A percentile compares a stretch with the other conserved stretches of the same genome.
Evolutionary conservation across 1,140 invertebrate species (phyloP).

Genomic region (Colletes gigas): DNA sequence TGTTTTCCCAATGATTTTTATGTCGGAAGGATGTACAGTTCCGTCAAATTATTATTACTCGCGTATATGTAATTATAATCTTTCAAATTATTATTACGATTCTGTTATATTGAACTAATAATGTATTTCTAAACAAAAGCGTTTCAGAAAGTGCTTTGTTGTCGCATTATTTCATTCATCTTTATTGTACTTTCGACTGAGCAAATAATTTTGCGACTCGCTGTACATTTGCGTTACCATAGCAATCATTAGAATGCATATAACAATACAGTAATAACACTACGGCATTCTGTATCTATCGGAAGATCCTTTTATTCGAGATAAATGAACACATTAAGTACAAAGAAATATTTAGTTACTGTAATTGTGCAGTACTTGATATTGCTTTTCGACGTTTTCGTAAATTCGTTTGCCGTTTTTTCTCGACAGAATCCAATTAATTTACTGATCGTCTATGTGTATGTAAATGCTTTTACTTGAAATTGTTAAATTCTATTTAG

Average conservation of each 20-base stretch:
- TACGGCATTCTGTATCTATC: neutral
- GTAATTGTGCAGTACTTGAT: conserved; percentile 74
- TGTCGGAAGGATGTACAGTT: too few relatives aligned
- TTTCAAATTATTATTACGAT: too few relatives aligned
- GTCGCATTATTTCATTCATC: too few relatives aligned
- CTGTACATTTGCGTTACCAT: conserved; percentile 6
- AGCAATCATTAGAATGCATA: neutral
- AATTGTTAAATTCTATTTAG: conserved; percentile 7
- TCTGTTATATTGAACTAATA: too few relatives aligned
- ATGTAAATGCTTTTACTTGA: conserved; percentile 53
- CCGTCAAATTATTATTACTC: too few relatives aligned
- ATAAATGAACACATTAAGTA: conserved; percentile 76
- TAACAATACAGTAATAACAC: neutral
- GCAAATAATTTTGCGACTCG: too few relatives aligned
- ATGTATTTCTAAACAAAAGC: too few relatives aligned
- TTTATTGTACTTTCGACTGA: too few relatives aligned
- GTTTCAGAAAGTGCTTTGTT: too few relatives aligned
- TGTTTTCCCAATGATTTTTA: too few relatives aligned
- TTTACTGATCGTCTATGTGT: conserved; percentile 77
- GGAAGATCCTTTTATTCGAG: neutral
- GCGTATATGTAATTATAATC: too few relatives aligned
- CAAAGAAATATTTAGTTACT: conserved; percentile 73
- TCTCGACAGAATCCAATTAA: conserved; percentile 70
- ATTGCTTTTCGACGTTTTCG: conserved; percentile 75
- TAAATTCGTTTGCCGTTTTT: conserved; percentile 77